Evolutionary conservation across 1,140 invertebrate species (phyloP), one percentile per base, ranked within the genome.

Genomic region (Drosophila hydei): DNA sequence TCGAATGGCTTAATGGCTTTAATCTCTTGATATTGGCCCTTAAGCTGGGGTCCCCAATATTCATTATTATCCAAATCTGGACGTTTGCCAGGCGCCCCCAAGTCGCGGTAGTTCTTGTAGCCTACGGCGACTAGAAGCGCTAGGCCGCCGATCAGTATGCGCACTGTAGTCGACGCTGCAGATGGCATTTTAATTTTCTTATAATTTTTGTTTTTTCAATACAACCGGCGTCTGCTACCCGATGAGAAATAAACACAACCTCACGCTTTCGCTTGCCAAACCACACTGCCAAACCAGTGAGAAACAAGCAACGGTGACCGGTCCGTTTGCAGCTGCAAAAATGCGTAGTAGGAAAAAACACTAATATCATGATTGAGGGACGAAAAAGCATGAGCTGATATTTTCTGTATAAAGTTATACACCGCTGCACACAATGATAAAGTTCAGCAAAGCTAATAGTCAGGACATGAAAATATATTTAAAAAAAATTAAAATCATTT

Each of bases 11-110:
- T 16, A 6, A 91, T 58, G 4, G 67, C 72, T n/a, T 71, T 75
- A 30, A 85, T 78, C 54, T 89, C 89, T 14, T 75, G 65, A 8
- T 84, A 80, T 0, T 27, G 2, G 6, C 70, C 52, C 38, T 56
- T 63, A 4, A 51, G 25, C 4, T 71, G 51, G 19, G 83, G 77
- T 8, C 90, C 90, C 90, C 90, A 91, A 54, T 84, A 91, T 54
- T 70, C 85, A 16, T 78, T 74, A 33, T 56, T 71, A 72, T 89
- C 84, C 19, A 91, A 68, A 50, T 89, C 67, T 9, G 89, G 89
- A 4, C 65, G 55, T 48, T 79, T 76, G 21, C 79, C 72, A 4
- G 89, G 81, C 12, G 52, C 56, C 1, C 70, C 21, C 2, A 90
- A 36, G 9, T 90, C 79, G 1, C 68, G 67, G 27, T 88, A 90